Conservation (phyloP, 2,888 invertebrate species). For the Mesoligia furuncula region DNA sequence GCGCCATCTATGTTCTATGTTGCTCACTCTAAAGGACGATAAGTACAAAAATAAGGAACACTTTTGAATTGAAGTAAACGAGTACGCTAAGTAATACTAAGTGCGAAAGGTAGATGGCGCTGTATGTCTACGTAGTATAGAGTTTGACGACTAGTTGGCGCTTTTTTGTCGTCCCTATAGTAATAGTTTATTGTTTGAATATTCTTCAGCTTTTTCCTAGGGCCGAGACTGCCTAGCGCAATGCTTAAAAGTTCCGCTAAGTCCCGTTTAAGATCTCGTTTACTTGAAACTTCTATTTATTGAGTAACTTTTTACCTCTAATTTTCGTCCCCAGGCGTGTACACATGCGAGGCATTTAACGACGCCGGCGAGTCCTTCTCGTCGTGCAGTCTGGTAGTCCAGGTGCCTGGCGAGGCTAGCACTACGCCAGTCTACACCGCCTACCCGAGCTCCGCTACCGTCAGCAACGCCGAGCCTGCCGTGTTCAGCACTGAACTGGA, state of each 20-base stretch:
- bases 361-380: slow-evolving; percentile 98
- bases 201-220: not conserved
- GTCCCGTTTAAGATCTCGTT: not conserved
- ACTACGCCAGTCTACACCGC: slow-evolving; percentile 95
- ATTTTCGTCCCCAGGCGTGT: slow-evolving; percentile 92
- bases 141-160: slow-evolving; percentile 10
- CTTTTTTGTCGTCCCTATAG: not conserved
- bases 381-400: slow-evolving; percentile 96
- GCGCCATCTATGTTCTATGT: slow-evolving; percentile 15
- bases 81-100: not conserved
- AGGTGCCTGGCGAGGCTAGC: slow-evolving; percentile 96
- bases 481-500: slow-evolving; percentile 95
- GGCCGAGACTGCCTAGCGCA: not conserved
- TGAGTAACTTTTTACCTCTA: not conserved
- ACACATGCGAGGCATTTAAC: slow-evolving; percentile 99
- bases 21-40: not conserved
- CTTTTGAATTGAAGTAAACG: fast-evolving
- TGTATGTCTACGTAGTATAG: not conserved
- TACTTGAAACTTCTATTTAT: too few relatives aligned
- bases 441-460: slow-evolving; percentile 97
- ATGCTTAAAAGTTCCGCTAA: not conserved
- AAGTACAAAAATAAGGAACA: not conserved
- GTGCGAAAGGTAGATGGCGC: slow-evolving; percentile 18
- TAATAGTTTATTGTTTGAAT: not conserved
- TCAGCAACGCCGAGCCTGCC: slow-evolving; percentile 94